phyloP scores from a whole-genome alignment of 1,140 invertebrate genomes.

The Drosophila sp. region DNA sequence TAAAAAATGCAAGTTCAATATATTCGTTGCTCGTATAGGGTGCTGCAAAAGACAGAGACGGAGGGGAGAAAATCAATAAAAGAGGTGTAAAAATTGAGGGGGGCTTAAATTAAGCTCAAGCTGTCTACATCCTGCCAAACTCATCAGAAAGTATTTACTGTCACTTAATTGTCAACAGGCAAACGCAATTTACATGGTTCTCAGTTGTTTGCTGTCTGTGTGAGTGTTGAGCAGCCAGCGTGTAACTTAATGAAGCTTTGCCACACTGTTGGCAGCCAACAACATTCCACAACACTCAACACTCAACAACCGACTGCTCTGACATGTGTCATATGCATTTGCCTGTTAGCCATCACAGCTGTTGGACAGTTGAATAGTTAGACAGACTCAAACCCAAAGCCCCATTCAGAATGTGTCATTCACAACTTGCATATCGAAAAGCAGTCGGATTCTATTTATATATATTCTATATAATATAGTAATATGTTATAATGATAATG shows the following conservation, averaged over 20 bases:
- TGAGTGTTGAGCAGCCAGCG: conserved; percentile 28
- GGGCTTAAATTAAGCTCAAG: conserved; percentile 19
- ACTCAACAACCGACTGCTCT: conserved; percentile 34
- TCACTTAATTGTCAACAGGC: conserved; percentile 72
- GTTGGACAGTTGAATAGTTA: conserved; percentile 57
- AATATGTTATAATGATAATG: conserved; percentile 27
- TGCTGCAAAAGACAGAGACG: conserved; percentile 31
- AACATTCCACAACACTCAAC: conserved; percentile 42
- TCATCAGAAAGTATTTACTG: conserved; percentile 71
- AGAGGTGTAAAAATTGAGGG: neutral
- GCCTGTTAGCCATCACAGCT: conserved; percentile 48
- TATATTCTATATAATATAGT: too few relatives aligned
- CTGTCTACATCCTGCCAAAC: conserved; percentile 42
- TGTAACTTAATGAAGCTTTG: conserved; percentile 67
- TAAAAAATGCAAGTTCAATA: conserved; percentile 73
- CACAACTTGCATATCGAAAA: conserved; percentile 53
- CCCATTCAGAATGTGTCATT: conserved; percentile 2
- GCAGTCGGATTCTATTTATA: conserved; percentile 67
- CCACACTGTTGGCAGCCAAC: conserved; percentile 24
- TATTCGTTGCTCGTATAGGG: conserved; percentile 69
- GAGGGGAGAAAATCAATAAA: conserved; percentile 15
- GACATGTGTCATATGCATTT: conserved; percentile 79
- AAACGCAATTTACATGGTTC: conserved; percentile 29
- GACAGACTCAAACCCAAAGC: conserved; percentile 11
- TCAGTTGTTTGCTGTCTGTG: neutral